Base-by-base conservation (phyloP, 2,888 invertebrate species). In the Conistra vaccinii region DNA sequence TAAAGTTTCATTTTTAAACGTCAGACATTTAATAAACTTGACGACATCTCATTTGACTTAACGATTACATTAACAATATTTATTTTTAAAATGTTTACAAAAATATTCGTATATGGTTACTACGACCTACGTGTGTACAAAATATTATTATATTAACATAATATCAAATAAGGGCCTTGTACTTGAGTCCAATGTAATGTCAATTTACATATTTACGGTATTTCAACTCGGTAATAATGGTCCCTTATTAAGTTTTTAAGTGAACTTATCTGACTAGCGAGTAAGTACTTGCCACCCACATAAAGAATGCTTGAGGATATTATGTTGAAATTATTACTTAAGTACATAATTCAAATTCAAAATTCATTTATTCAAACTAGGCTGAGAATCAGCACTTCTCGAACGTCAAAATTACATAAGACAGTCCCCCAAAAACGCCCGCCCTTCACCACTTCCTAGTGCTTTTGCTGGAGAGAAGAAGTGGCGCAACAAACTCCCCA, bases 161-260 rank as follows among this genome's bases (percentile, higher is more conserved):
- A 81, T 86, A 80, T 85, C 75, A 85, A 81, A 81, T 79, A 81
- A 78, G 87, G 84, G 48, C 73, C 78, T 48, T 77, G 71, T 76
- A 69, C 79, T 86, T 83, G 88, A 80, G 71, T 51, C 62, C 86
- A 80, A 85, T 84, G 69, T 68, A 74, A 78, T 75, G 68, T 29
- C 17, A 73, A 86, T 87, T 84, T 87, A 85, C 78, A 84, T 87
- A 73, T 81, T 67, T 77, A 73, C 32, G 67, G 53, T 76, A 76
- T 80, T 78, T 75, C 70, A 75, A 65, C 45, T 48, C 23, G 29
- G 65, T 58, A 73, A 66, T 65, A 69, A 69, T 14, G 12, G 55
- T 32, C 6, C n/a, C 58, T 84, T 72, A 72, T 72, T 84, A 73
- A 65, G 81, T 76, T 76, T 80, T 72, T 63, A 84, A 82, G 66